Evolutionary conservation across 2,797 vertebrate species (phyloP).

Genomic region (Chromobotia macracanthus): DNA sequence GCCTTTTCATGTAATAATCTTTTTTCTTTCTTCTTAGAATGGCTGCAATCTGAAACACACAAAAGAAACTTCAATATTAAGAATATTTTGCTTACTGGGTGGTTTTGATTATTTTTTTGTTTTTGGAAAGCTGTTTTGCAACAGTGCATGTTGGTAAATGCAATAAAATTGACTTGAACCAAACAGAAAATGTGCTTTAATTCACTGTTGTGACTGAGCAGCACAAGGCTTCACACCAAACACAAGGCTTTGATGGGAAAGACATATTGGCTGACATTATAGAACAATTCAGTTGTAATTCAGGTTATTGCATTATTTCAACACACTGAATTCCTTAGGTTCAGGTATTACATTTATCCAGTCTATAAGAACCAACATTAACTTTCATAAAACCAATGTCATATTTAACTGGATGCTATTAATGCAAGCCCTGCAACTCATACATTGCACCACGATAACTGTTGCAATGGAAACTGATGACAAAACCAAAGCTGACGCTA

Average conservation of each 20-base stretch:
- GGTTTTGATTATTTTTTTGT: no score
- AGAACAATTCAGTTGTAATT: background rate
- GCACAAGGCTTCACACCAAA: no score
- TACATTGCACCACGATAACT: background rate
- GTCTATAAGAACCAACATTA: background rate
- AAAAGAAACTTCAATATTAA: no score
- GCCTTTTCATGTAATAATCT: slow-evolving; percentile 81
- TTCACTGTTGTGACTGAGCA: no score
- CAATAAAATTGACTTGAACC: no score
- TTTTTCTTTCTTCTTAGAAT: slow-evolving; percentile 91
- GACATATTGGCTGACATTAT: background rate
- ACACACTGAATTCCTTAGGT: background rate
- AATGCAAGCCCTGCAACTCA: slow-evolving; percentile 3
- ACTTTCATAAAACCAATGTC: background rate
- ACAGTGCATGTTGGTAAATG: no score
- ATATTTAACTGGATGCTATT: background rate
- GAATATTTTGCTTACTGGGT: no score
- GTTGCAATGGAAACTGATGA: slow-evolving; percentile 2
- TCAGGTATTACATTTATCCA: background rate
- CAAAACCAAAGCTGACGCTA: no score
- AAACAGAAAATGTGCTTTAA: no score
- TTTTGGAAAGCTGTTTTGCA: background rate
- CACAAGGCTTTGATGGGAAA: background rate
- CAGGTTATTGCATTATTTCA: background rate
- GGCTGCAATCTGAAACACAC: slow-evolving; percentile 92